These are phyloP conservation scores for Muscina levida DNA, from an alignment of 2,888 invertebrate genomes.

Conservation along the genomic window DNA sequence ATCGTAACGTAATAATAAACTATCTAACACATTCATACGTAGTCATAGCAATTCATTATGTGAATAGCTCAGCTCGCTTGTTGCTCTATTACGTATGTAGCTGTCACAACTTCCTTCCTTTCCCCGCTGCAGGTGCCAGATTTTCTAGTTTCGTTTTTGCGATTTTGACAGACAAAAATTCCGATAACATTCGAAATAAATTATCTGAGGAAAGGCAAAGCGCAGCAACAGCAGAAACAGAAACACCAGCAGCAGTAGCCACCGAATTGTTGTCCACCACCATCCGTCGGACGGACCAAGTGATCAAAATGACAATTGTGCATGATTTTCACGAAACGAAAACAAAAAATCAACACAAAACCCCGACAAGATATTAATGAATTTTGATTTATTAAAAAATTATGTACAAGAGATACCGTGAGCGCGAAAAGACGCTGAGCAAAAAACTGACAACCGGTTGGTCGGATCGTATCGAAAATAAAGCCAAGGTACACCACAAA, in stretches of 20 bases:
- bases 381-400: constrained; percentile 60
- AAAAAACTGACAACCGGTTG: constrained; percentile 49
- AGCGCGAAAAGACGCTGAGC: constrained; percentile 1
- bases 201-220: constrained; percentile 48
- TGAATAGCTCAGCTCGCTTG: background rate
- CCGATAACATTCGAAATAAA: constrained; percentile 45
- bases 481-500: constrained; percentile 60
- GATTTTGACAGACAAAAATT: constrained; percentile 15
- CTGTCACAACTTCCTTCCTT: background rate
- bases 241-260: constrained; percentile 23
- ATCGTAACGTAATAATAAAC: background rate
- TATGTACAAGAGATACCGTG: constrained; percentile 10
- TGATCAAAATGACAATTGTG: constrained; percentile 58
- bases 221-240: background rate
- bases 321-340: constrained; percentile 29
- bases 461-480: constrained; percentile 37
- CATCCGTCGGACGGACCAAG: constrained; percentile 39
- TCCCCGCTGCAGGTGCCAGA: background rate
- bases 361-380: constrained; percentile 34
- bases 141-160: constrained; percentile 7
- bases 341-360: constrained; percentile 15
- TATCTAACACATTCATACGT: background rate
- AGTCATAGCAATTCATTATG: constrained; percentile 4
- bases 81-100: constrained; percentile 5
- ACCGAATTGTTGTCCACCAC: background rate